These are phyloP conservation scores for Indicator maculatus DNA, from an alignment of 2,113 vertebrate genomes.

Conservation along the genomic window DNA sequence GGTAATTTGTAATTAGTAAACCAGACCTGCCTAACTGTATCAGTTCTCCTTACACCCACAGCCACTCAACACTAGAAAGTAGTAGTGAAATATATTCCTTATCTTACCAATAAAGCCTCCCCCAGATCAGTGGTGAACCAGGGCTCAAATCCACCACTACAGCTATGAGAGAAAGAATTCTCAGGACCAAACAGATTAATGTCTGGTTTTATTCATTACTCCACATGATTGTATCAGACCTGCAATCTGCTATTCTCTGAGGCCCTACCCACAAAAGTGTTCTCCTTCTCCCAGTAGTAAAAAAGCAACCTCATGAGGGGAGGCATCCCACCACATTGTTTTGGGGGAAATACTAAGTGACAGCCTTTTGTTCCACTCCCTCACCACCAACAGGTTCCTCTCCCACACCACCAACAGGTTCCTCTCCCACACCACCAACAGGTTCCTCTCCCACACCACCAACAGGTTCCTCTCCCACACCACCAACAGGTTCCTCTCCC, in stretches of 20 bases:
- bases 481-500: background rate
- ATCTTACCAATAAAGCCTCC: background rate
- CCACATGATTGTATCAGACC: background rate
- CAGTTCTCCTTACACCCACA: background rate
- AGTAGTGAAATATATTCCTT: background rate
- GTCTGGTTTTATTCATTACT: background rate
- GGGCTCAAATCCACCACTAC: background rate
- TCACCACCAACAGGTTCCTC: background rate
- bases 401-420: background rate
- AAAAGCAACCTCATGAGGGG: background rate
- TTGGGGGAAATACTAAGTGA: background rate
- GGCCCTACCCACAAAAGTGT: background rate
- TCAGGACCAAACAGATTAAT: background rate
- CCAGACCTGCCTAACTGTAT: background rate
- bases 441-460: background rate
- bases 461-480: background rate
- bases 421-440: background rate
- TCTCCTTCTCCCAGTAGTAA: background rate
- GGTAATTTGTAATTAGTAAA: background rate
- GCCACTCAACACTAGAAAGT: background rate
- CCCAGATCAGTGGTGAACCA: background rate
- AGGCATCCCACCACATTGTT: background rate
- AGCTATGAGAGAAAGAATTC: background rate
- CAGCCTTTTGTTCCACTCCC: background rate
- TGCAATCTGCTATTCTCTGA: background rate